Conservation (phyloP, 2,113 vertebrate genomes). For the Euleptes europaea region DNA sequence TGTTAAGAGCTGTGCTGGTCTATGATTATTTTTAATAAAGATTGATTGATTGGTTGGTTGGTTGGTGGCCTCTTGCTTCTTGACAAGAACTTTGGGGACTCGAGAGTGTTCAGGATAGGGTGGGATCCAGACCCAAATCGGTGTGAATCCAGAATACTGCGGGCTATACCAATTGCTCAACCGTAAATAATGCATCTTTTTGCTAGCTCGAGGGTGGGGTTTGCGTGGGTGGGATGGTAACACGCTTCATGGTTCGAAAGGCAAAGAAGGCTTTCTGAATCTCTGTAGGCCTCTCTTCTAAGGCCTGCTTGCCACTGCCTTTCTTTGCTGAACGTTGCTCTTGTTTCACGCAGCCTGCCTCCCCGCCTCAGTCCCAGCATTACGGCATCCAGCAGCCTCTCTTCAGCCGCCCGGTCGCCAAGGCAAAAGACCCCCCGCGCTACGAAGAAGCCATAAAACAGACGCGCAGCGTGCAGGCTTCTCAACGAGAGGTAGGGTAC, state of each 20-base stretch:
- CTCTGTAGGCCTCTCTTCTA: background rate
- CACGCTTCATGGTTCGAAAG: background rate
- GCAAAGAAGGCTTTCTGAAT: no score
- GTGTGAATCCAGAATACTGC: background rate
- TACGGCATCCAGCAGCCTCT: conserved; percentile 79
- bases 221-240: background rate
- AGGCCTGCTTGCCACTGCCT: background rate
- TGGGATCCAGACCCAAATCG: no score
- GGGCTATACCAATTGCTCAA: background rate
- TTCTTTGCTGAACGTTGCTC: background rate
- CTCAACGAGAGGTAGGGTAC: conserved; percentile 79
- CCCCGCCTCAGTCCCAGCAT: conserved; percentile 76
- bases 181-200: background rate
- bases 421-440: conserved; percentile 90
- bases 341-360: conserved; percentile 71
- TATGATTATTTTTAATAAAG: no score
- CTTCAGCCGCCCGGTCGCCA: conserved; percentile 78
- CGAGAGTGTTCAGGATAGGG: background rate
- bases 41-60: no score
- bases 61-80: no score
- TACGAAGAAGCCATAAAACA: conserved; percentile 97
- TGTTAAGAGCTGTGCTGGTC: no score
- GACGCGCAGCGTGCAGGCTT: conserved; percentile 81
- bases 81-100: background rate
- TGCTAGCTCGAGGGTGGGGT: background rate